Conservation (phyloP, 1,140 invertebrate species). For the Cheumatopsyche charites region DNA sequence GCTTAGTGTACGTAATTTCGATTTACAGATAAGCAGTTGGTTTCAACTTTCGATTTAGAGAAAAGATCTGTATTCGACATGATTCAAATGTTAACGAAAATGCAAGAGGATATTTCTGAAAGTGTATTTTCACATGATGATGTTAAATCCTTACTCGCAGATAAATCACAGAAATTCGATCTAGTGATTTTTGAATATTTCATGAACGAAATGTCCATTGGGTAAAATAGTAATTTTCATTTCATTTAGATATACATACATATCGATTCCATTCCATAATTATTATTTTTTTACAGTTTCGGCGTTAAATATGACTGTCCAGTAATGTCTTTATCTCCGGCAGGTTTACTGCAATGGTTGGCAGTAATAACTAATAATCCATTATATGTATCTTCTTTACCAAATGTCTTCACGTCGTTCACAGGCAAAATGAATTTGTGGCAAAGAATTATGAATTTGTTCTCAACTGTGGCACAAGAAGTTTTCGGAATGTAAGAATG, state of each 20-base stretch:
- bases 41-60: too few species aligned
- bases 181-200: conserved; percentile 39
- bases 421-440: conserved; percentile 31
- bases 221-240: conserved; percentile 31
- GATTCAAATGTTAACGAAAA: too few species aligned
- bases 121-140: too few species aligned
- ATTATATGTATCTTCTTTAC: conserved; percentile 29
- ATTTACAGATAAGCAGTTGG: too few species aligned
- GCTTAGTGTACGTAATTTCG: too few species aligned
- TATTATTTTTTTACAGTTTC: conserved; percentile 40
- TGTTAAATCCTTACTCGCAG: not conserved
- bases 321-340: conserved; percentile 33
- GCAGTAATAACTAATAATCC: conserved; percentile 40
- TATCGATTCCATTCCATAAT: too few species aligned
- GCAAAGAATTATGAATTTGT: conserved; percentile 24
- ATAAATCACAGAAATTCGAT: conserved; percentile 39
- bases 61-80: too few species aligned
- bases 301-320: conserved; percentile 42
- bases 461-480: not conserved
- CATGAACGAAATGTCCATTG: conserved; percentile 31
- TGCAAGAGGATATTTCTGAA: too few species aligned
- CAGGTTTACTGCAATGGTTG: conserved; percentile 40
- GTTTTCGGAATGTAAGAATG: not conserved
- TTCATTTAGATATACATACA: too few species aligned
- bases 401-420: conserved; percentile 39